These are phyloP conservation scores for Melanotaenia maccullochi DNA, from an alignment of 2,797 vertebrate species.

Conservation along the genomic window DNA sequence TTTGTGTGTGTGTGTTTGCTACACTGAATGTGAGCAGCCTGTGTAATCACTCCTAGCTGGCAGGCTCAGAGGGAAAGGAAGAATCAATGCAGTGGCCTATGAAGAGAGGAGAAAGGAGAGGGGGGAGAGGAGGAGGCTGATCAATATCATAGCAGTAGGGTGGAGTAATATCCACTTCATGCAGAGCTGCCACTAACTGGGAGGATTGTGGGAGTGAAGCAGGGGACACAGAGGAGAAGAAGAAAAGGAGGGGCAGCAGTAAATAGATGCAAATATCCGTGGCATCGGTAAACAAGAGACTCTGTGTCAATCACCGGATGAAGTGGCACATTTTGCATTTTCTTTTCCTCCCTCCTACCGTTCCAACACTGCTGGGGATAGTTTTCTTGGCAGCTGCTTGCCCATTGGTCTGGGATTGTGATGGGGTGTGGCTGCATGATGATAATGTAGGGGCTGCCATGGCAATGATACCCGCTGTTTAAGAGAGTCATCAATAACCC, in stretches of 20 bases:
- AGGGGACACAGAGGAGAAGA: conserved; percentile 41
- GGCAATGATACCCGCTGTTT: conserved; percentile 76
- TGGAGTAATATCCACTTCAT: conserved; percentile 81
- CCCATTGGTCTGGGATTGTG: conserved; percentile 62
- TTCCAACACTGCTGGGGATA: conserved; percentile 55
- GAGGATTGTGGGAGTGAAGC: conserved; percentile 58
- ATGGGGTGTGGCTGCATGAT: conserved; percentile 40
- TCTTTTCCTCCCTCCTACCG: conserved; percentile 52
- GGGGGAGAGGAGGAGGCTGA: conserved; percentile 73
- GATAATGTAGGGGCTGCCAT: conserved; percentile 78
- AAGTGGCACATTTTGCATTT: conserved; percentile 77
- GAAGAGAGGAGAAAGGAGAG: conserved; percentile 65
- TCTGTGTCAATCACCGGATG: conserved; percentile 78
- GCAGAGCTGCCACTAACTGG: conserved; percentile 62
- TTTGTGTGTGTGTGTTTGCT: conserved; percentile 37
- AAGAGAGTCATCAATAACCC: conserved; percentile 79
- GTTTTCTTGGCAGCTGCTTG: conserved; percentile 66
- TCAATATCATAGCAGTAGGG: conserved; percentile 83
- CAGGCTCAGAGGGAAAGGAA: conserved; percentile 71
- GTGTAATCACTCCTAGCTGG: conserved; percentile 81
- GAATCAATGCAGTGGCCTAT: conserved; percentile 79
- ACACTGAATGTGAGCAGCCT: conserved; percentile 69
- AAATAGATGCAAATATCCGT: conserved; percentile 78
- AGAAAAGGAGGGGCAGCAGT: conserved; percentile 58
- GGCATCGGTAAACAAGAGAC: conserved; percentile 75